Evolutionary conservation across 2,797 vertebrate genomes (phyloP).

Genomic region (Linurgus olivaceus): DNA sequence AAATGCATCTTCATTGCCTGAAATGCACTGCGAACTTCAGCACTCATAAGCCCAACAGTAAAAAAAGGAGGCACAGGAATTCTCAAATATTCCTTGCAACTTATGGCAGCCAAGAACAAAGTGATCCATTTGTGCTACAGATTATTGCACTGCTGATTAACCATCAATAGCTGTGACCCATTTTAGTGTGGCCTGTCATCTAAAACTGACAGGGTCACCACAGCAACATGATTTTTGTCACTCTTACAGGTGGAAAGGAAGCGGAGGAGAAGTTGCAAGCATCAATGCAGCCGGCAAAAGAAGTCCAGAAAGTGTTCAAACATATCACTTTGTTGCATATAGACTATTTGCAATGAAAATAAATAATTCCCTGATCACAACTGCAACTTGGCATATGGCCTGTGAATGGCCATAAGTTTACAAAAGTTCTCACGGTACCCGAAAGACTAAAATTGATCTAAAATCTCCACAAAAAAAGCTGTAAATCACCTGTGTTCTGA

Average conservation of each 20-base stretch:
- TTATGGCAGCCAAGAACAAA: not conserved
- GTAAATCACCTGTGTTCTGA: not conserved
- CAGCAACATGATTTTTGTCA: conserved; percentile 40
- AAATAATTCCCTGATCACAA: not conserved
- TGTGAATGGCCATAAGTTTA: not conserved
- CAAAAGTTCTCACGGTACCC: not conserved
- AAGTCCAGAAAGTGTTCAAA: not conserved
- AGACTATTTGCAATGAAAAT: not conserved
- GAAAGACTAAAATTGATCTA: not conserved
- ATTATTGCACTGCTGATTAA: not conserved
- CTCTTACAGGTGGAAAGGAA: conserved; percentile 32
- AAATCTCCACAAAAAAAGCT: not conserved
- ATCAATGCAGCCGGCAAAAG: not conserved
- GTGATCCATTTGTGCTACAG: not conserved
- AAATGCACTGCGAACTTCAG: not conserved
- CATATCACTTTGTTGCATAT: not conserved
- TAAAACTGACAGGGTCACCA: conserved; percentile 45
- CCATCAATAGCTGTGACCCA: not conserved
- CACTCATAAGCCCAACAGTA: not conserved
- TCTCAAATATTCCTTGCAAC: not conserved
- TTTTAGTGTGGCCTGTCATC: conserved; percentile 4
- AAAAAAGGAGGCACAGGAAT: not conserved
- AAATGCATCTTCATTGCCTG: not conserved
- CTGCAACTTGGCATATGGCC: not conserved
- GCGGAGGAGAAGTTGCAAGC: not conserved